phyloP scores from a whole-genome alignment of 2,797 vertebrate species.

The Tympanoctomys barrerae region DNA sequence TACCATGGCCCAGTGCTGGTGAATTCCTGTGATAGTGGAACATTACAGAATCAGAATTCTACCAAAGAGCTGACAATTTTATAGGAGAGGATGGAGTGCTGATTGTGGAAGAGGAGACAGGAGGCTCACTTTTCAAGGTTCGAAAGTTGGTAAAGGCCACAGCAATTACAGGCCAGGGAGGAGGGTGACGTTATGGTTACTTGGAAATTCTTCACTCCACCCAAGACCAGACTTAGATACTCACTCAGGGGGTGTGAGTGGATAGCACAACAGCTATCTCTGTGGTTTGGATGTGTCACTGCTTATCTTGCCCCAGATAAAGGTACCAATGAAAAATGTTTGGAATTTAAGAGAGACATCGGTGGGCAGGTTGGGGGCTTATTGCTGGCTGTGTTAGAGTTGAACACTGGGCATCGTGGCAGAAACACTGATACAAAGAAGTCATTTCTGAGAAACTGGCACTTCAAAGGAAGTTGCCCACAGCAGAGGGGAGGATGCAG shows the following conservation, averaged over 20 bases:
- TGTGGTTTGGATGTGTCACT: neutral
- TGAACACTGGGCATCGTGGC: neutral
- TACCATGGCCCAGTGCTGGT: neutral
- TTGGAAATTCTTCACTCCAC: slow-evolving; percentile 29
- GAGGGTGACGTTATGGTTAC: slow-evolving; percentile 19
- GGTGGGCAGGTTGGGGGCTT: slow-evolving; percentile 8
- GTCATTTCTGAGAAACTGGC: slow-evolving; percentile 15
- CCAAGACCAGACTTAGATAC: neutral
- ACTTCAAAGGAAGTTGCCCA: slow-evolving; percentile 68
- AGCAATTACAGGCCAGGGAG: neutral
- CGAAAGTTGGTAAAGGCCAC: slow-evolving; percentile 7
- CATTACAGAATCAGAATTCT: slow-evolving; percentile 55
- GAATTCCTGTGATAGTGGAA: slow-evolving; percentile 9
- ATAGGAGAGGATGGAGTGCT: neutral
- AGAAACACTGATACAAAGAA: slow-evolving; percentile 13
- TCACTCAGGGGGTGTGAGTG: neutral
- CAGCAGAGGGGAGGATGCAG: neutral
- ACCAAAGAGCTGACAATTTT: slow-evolving; percentile 41
- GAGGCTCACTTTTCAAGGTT: slow-evolving; percentile 49
- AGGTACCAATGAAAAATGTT: neutral
- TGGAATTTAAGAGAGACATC: slow-evolving; percentile 52
- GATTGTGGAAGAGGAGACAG: neutral
- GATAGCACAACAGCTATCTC: neutral
- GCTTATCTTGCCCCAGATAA: slow-evolving; percentile 11
- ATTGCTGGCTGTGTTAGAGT: neutral